Evolutionary conservation across 1,140 invertebrate species (phyloP).

Genomic region (Lethrus apterus): DNA sequence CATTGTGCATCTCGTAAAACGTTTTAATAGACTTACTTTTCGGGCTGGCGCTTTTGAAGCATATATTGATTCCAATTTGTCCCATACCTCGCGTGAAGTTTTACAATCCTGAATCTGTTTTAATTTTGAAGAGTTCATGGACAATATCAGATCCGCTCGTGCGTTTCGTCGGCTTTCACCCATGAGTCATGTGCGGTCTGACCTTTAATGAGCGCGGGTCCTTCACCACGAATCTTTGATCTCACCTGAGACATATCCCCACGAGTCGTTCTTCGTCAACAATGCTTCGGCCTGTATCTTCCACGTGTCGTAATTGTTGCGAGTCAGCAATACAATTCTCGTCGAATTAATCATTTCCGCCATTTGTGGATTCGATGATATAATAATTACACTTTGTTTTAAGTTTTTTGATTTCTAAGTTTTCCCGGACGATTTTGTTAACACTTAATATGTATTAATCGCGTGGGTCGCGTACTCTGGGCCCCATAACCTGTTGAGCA

Average conservation of each 20-base stretch:
- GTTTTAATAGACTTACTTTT: slow-evolving; percentile 24
- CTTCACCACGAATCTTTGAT: too few relatives aligned
- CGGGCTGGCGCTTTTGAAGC: slow-evolving; percentile 16
- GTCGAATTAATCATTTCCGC: too few relatives aligned
- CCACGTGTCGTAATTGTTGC: slow-evolving; percentile 2
- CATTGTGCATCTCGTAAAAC: slow-evolving; percentile 21
- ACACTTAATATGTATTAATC: too few relatives aligned
- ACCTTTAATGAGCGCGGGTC: neutral
- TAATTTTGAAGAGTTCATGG: slow-evolving; percentile 25
- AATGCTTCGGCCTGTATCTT: neutral
- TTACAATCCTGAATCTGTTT: slow-evolving; percentile 26
- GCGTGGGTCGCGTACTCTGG: too few relatives aligned
- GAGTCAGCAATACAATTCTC: neutral
- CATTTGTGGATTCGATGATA: too few relatives aligned
- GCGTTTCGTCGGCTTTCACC: slow-evolving; percentile 14
- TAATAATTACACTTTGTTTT: too few relatives aligned
- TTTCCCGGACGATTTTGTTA: too few relatives aligned
- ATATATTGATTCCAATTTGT: slow-evolving; percentile 22
- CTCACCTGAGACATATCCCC: neutral
- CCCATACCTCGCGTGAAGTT: slow-evolving; percentile 25
- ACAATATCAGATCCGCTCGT: slow-evolving; percentile 25
- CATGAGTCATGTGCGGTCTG: neutral
- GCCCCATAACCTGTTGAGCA: too few relatives aligned
- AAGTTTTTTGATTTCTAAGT: too few relatives aligned
- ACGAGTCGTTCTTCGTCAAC: neutral